A percentile compares a stretch with the other conserved stretches of the same genome.
Evolutionary conservation across 2,113 vertebrate species (phyloP).

Genomic region (Bathybates hornii): DNA sequence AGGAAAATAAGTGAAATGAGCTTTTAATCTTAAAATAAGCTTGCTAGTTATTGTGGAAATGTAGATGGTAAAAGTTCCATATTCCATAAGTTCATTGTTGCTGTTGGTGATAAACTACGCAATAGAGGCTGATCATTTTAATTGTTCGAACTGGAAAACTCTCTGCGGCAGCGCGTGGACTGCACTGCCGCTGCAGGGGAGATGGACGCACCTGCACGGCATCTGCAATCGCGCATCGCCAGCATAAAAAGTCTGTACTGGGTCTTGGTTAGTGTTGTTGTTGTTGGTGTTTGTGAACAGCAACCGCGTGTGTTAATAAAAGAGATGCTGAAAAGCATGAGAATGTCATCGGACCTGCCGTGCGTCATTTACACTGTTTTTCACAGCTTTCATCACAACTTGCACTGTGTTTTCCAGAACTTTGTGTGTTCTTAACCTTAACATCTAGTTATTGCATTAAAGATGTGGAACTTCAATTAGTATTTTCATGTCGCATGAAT

Average conservation of each 20-base stretch:
- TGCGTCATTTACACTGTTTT: background rate
- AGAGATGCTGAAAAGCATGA: background rate
- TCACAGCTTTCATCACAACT: background rate
- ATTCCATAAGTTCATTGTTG: background rate
- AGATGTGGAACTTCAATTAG: background rate
- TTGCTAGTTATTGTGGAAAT: background rate
- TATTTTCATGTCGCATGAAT: background rate
- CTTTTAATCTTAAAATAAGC: background rate
- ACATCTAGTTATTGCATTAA: background rate
- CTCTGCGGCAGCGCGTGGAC: fast-evolving
- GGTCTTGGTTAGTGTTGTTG: background rate
- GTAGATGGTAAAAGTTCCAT: background rate
- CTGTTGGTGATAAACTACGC: background rate
- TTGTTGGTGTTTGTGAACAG: background rate
- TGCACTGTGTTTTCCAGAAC: background rate
- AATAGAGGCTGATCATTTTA: background rate
- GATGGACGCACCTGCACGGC: fast-evolving
- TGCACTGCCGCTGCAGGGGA: background rate
- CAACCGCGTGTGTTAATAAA: background rate
- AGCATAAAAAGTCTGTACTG: background rate
- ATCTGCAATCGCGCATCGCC: background rate
- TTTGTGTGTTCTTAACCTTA: background rate
- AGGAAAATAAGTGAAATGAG: background rate
- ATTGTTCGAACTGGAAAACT: background rate
- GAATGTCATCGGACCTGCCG: fast-evolving